Conservation (phyloP, 2,888 invertebrate species). For the Terebella lapidaria region DNA sequence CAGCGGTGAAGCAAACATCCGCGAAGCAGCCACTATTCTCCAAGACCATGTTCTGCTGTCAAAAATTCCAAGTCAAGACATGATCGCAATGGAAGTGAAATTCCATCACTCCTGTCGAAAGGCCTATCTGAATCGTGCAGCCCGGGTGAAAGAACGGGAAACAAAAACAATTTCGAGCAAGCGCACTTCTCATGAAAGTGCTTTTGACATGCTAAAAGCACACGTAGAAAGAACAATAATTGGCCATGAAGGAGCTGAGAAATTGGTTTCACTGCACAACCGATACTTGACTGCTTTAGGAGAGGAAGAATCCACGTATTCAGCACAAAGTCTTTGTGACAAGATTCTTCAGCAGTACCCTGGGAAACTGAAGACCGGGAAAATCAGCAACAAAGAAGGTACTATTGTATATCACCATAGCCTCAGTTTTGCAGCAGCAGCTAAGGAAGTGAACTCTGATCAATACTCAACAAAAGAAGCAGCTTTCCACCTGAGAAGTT, state of each 20-base stretch:
- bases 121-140: not conserved
- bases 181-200: not conserved
- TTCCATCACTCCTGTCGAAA: conserved; percentile 3
- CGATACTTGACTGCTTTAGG: not conserved
- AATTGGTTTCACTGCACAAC: not conserved
- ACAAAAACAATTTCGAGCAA: not conserved
- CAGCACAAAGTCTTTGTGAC: not conserved
- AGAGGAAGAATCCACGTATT: not conserved
- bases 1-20: not conserved
- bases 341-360: not conserved
- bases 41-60: not conserved
- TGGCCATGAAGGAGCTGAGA: not conserved
- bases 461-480: not conserved
- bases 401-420: not conserved
- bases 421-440: not conserved
- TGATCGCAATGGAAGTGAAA: conserved; percentile 2
- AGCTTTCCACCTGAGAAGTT: not conserved
- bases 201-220: not conserved
- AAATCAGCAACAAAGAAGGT: not conserved
- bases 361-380: not conserved
- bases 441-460: not conserved
- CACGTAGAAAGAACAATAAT: not conserved
- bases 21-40: not conserved
- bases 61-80: not conserved
- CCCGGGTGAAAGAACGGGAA: not conserved